Conservation (phyloP, 1,140 invertebrate species). For the Subanguina moxae region DNA sequence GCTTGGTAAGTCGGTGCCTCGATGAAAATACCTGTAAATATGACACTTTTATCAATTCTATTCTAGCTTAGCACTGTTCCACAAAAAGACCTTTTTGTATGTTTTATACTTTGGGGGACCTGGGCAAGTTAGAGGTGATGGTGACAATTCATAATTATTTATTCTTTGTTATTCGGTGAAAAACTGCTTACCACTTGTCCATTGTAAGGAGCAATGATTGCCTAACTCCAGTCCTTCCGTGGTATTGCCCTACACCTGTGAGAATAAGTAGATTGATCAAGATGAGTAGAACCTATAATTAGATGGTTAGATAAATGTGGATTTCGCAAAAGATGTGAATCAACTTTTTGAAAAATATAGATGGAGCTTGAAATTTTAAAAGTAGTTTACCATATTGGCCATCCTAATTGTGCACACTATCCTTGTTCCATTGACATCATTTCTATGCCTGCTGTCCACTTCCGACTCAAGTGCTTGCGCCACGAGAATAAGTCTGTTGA, state of each 20-base stretch:
- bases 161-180: background rate
- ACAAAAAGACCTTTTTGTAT: constrained; percentile 5
- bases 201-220: constrained; percentile 41
- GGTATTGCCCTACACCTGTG: constrained; percentile 55
- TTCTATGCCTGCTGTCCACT: constrained; percentile 49
- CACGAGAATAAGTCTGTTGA: constrained; percentile 55
- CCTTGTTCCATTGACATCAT: constrained; percentile 49
- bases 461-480: constrained; percentile 54
- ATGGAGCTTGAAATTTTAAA: too few species aligned
- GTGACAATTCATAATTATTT: constrained; percentile 20
- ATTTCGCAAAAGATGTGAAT: too few species aligned
- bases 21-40: constrained; percentile 33
- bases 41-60: too few species aligned
- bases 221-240: constrained; percentile 41
- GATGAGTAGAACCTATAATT: constrained; percentile 12
- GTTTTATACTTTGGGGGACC: too few species aligned
- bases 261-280: constrained; percentile 49
- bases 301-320: too few species aligned
- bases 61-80: too few species aligned
- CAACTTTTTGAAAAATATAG: too few species aligned
- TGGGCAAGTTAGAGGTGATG: constrained; percentile 7
- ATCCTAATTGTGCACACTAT: constrained; percentile 50
- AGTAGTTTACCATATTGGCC: constrained; percentile 51
- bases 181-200: constrained; percentile 32
- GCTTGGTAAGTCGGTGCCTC: constrained; percentile 34